phyloP scores from a whole-genome alignment of 2,888 invertebrate genomes.

The Cheilosia soror region DNA sequence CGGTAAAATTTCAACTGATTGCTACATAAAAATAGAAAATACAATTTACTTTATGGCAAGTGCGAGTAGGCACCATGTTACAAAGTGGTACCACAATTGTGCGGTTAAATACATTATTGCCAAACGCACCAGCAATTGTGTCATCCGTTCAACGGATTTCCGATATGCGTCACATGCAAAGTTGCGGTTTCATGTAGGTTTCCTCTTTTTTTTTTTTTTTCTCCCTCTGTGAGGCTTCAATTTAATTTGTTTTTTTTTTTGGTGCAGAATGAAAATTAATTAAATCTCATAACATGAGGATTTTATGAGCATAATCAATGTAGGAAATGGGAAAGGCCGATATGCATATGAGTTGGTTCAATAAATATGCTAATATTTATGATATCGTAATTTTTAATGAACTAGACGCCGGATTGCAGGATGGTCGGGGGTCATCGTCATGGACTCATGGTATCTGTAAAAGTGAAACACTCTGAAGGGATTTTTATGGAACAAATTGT shows the following conservation, averaged over 20 bases:
- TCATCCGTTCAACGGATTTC: constrained; percentile 61
- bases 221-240: neutral
- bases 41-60: constrained; percentile 53
- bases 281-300: constrained; percentile 40
- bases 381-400: constrained; percentile 29
- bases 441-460: neutral
- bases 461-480: too few species aligned
- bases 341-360: constrained; percentile 21
- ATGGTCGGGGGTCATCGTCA: neutral
- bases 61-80: constrained; percentile 19
- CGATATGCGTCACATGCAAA: constrained; percentile 62
- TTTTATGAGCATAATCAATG: constrained; percentile 34
- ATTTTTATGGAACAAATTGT: too few species aligned
- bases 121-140: constrained; percentile 65
- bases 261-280: constrained; percentile 22
- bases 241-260: neutral
- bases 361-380: constrained; percentile 29
- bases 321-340: neutral
- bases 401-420: constrained; percentile 1
- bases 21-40: constrained; percentile 5
- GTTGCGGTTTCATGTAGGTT: constrained; percentile 38
- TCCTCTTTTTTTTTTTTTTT: neutral
- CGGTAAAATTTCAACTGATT: constrained; percentile 12
- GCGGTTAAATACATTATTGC: constrained; percentile 66
- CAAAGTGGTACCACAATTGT: constrained; percentile 46